These are phyloP conservation scores for Alectoris magna DNA, from an alignment of 2,797 vertebrate genomes.

Conservation along the genomic window DNA sequence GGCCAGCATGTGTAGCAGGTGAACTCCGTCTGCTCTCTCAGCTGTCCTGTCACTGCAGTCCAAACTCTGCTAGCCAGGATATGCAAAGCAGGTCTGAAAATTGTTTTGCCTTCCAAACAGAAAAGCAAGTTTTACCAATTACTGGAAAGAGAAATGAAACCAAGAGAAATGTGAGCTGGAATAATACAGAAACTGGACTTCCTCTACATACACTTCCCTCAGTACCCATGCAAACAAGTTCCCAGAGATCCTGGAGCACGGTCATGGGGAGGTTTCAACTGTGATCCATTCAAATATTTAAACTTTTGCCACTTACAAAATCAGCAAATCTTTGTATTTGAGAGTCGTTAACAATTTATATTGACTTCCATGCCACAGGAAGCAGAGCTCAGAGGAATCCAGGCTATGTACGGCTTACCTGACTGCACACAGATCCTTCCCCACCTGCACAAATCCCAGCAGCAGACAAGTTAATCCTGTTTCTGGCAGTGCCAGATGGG, in stretches of 20 bases:
- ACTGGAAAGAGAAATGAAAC: background rate
- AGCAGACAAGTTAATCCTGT: background rate
- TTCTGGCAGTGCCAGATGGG: background rate
- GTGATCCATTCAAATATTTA: background rate
- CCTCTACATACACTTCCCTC: background rate
- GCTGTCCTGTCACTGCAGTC: background rate
- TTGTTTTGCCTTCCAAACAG: background rate
- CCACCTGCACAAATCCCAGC: background rate
- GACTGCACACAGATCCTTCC: background rate
- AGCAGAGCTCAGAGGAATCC: background rate
- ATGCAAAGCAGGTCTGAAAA: background rate
- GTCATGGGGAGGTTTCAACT: background rate
- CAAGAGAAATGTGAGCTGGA: background rate
- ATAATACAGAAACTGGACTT: background rate
- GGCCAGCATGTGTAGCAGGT: background rate
- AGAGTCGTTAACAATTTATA: accelerated
- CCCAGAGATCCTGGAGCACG: background rate
- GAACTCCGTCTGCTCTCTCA: background rate
- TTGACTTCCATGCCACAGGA: background rate
- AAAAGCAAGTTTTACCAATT: background rate
- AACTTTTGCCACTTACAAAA: background rate
- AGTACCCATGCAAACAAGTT: background rate
- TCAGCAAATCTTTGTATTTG: background rate
- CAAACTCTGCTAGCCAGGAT: background rate
- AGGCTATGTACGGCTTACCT: background rate